Percentiles rank a stretch among this genome's conserved stretches.
phyloP scores from a whole-genome alignment of 2,888 invertebrate species.

The Melieria omissa region DNA sequence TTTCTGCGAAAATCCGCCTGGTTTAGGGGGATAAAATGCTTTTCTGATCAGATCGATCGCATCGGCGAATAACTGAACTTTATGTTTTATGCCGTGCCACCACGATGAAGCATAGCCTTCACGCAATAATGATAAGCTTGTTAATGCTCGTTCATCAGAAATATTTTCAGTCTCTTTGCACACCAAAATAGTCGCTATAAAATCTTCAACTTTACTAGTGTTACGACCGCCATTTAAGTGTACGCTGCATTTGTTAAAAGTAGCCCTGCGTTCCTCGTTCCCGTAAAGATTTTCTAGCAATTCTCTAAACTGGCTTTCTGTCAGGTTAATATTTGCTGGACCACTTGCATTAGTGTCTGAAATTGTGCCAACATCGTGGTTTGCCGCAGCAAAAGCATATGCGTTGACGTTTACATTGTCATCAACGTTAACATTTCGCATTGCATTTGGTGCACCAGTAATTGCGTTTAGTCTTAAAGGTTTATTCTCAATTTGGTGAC shows the following conservation, averaged over 20 bases:
- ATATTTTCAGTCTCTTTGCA: slow-evolving; percentile 34
- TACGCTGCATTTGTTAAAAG: slow-evolving; percentile 10
- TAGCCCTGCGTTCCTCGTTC: slow-evolving; percentile 3
- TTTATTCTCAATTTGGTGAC: too few relatives aligned
- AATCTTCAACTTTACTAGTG: slow-evolving; percentile 5
- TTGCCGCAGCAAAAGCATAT: too few relatives aligned
- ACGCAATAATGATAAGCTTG: slow-evolving; percentile 27
- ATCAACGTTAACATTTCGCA: too few relatives aligned
- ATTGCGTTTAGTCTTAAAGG: too few relatives aligned
- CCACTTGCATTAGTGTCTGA: background rate
- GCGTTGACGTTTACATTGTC: too few relatives aligned
- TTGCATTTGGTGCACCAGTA: too few relatives aligned
- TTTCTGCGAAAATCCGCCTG: background rate
- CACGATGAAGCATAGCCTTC: slow-evolving; percentile 38
- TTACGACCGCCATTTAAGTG: slow-evolving; percentile 2
- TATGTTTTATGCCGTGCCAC: slow-evolving; percentile 35
- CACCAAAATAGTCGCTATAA: slow-evolving; percentile 25
- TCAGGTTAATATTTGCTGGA: background rate
- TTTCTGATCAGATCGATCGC: slow-evolving; percentile 21
- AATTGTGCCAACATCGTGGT: too few relatives aligned
- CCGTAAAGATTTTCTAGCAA: slow-evolving; percentile 1
- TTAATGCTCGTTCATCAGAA: slow-evolving; percentile 35
- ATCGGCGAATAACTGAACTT: slow-evolving; percentile 22
- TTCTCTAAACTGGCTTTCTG: slow-evolving; percentile 1
- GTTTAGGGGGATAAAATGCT: slow-evolving; percentile 8